A percentile compares a stretch with the other conserved stretches of the same genome.
These are phyloP conservation scores for Cyrtorhinus lividipennis DNA, from an alignment of 1,140 invertebrate species.

Conservation along the genomic window DNA sequence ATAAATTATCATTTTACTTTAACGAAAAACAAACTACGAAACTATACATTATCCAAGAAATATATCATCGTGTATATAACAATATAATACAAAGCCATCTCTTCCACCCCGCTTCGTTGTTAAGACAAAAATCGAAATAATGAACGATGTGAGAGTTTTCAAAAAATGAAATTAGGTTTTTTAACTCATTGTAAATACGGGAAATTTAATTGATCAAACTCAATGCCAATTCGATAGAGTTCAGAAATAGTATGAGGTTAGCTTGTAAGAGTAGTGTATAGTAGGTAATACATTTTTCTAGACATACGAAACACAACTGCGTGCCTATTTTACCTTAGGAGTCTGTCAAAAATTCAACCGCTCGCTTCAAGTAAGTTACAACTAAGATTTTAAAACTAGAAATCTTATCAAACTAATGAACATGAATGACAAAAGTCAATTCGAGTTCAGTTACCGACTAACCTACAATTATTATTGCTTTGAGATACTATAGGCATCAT, in stretches of 20 bases:
- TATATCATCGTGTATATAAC: background rate
- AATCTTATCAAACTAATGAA: background rate
- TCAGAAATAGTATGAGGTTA: background rate
- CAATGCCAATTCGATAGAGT: no score
- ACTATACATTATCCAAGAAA: background rate
- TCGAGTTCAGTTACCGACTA: background rate
- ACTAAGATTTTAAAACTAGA: background rate
- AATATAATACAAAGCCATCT: background rate
- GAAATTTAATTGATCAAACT: background rate
- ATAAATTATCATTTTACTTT: no score
- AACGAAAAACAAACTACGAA: constrained; percentile 4
- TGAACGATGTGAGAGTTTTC: no score
- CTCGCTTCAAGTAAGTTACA: background rate
- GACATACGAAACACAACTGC: background rate
- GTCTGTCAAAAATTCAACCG: background rate
- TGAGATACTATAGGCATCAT: constrained; percentile 19
- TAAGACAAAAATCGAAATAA: no score
- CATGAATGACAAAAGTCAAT: background rate
- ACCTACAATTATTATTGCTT: constrained; percentile 21
- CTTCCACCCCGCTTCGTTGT: background rate
- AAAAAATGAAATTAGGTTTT: no score
- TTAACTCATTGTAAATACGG: background rate
- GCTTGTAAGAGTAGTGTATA: background rate
- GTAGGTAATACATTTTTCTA: background rate
- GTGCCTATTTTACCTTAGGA: background rate